A percentile compares a stretch with the other conserved stretches of the same genome.
Evolutionary conservation across 2,113 vertebrate species (phyloP).

Genomic region (Opisthocomus hoazin): DNA sequence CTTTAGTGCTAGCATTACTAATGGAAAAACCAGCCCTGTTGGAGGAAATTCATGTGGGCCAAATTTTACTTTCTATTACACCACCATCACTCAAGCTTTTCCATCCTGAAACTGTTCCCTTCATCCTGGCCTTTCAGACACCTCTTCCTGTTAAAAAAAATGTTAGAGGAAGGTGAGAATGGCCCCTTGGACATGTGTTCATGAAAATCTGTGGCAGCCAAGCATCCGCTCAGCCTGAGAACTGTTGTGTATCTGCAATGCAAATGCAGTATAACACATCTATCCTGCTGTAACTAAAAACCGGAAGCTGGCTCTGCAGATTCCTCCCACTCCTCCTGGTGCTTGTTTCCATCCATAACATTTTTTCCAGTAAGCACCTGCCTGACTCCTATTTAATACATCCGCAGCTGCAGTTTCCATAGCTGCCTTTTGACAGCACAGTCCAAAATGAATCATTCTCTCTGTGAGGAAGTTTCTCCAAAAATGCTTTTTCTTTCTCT

Average conservation of each 20-base stretch:
- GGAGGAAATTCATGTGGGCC: background rate
- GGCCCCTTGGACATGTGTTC: background rate
- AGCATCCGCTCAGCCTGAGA: background rate
- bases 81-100: slow-evolving; percentile 13
- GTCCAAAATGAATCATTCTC: slow-evolving; percentile 48
- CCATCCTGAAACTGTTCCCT: slow-evolving; percentile 26
- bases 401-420: slow-evolving; percentile 61
- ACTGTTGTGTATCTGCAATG: slow-evolving; percentile 45
- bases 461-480: slow-evolving; percentile 47
- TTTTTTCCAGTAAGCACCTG: slow-evolving; percentile 63
- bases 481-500: slow-evolving; percentile 14
- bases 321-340: slow-evolving; percentile 59
- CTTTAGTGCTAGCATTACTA: background rate
- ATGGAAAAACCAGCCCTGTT: background rate
- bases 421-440: slow-evolving; percentile 39
- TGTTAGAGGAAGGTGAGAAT: background rate
- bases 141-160: background rate
- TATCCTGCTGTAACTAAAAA: slow-evolving; percentile 36
- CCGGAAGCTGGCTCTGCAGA: slow-evolving; percentile 50
- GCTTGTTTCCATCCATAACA: slow-evolving; percentile 56
- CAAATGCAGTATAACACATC: slow-evolving; percentile 49
- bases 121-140: background rate
- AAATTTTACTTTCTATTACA: slow-evolving; percentile 58
- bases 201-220: background rate
- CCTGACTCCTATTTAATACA: slow-evolving; percentile 53